Evolutionary conservation across 2,888 invertebrate genomes (phyloP).

Genomic region (Capitulum mitella): DNA sequence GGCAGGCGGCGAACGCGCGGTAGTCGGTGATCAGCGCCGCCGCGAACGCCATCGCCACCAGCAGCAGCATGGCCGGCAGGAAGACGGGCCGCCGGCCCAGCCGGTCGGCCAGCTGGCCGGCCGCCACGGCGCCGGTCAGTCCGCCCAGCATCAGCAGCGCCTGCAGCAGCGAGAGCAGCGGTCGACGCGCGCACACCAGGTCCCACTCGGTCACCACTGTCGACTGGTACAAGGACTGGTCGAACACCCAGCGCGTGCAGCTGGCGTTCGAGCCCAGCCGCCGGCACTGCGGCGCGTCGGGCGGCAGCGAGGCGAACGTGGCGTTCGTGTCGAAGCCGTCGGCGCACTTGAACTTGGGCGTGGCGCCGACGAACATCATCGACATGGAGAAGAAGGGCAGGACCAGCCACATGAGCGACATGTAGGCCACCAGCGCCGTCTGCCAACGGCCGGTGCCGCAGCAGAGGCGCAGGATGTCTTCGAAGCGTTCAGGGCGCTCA

Average conservation of each 20-base stretch:
- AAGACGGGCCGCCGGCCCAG: conserved; percentile 35
- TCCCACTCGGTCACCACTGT: too few species aligned
- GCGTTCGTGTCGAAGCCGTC: neutral
- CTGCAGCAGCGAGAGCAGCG: conserved; percentile 33
- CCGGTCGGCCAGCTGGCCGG: conserved; percentile 35
- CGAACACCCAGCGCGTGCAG: neutral
- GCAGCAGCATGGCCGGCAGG: conserved; percentile 34
- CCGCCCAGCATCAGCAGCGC: conserved; percentile 34
- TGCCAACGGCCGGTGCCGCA: neutral
- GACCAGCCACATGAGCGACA: neutral
- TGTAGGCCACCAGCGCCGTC: neutral
- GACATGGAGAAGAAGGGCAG: neutral
- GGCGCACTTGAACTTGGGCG: neutral
- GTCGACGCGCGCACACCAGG: conserved; percentile 32
- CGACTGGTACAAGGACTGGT: neutral
- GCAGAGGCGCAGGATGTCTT: neutral
- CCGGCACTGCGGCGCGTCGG: neutral
- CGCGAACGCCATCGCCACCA: conserved; percentile 34
- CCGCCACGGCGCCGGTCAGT: conserved; percentile 34
- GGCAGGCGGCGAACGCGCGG: conserved; percentile 34
- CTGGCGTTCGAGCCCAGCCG: neutral
- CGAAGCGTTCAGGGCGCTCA: too few species aligned
- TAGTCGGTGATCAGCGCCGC: conserved; percentile 34
- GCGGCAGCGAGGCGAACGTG: neutral
- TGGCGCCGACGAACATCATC: too few species aligned